Percentiles rank a stretch among this genome's conserved stretches.
phyloP scores from a whole-genome alignment of 2,888 invertebrate species.

The Escarpia spicata region DNA sequence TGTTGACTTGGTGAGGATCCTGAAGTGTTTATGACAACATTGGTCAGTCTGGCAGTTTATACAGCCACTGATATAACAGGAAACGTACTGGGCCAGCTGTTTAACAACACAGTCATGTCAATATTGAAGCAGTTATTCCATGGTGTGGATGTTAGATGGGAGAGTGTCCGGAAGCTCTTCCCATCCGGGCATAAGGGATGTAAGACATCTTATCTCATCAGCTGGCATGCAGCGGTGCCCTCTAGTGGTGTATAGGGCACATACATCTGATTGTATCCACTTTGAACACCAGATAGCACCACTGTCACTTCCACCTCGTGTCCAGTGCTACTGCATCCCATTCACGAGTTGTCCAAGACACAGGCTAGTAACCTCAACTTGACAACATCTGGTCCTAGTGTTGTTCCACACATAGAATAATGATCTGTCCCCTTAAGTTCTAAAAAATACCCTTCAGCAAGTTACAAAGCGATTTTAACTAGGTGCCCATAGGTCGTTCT shows the following conservation, averaged over 20 bases:
- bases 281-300: neutral
- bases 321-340: neutral
- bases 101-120: neutral
- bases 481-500: too few relatives aligned
- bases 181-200: neutral
- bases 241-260: neutral
- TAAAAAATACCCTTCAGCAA: too few relatives aligned
- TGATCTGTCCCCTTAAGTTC: too few relatives aligned
- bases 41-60: neutral
- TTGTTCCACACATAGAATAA: too few relatives aligned
- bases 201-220: neutral
- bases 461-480: too few relatives aligned
- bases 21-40: neutral
- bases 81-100: neutral
- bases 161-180: neutral
- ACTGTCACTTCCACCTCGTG: neutral
- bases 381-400: neutral
- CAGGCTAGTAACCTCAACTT: neutral
- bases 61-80: neutral
- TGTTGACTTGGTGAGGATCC: neutral
- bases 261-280: neutral
- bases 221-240: neutral
- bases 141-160: neutral
- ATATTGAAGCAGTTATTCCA: neutral
- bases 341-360: neutral